These are phyloP conservation scores for Teleogryllus occipitalis DNA, from an alignment of 1,140 invertebrate species.

Conservation along the genomic window DNA sequence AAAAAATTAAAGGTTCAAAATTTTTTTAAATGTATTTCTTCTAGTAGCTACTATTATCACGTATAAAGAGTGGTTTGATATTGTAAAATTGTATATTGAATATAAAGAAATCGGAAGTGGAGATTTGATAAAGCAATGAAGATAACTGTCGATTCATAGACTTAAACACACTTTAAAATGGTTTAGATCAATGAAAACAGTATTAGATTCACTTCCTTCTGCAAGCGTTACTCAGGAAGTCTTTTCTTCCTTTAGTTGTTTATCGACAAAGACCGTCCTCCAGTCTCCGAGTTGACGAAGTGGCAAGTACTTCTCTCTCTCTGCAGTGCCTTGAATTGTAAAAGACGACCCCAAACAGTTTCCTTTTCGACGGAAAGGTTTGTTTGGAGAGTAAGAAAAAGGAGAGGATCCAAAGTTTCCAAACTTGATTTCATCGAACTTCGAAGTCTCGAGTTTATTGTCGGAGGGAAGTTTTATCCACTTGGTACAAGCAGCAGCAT, in stretches of 20 bases:
- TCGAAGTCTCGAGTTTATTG: not conserved
- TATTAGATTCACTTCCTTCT: too few relatives aligned
- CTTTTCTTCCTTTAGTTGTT: not conserved
- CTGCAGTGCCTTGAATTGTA: not conserved
- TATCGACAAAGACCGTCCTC: not conserved
- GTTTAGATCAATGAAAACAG: too few relatives aligned
- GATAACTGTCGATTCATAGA: too few relatives aligned
- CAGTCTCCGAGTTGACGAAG: not conserved
- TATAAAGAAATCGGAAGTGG: too few relatives aligned
- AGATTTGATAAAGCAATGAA: too few relatives aligned
- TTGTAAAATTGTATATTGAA: too few relatives aligned
- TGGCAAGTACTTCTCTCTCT: not conserved
- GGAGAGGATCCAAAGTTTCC: not conserved
- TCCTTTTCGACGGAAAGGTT: not conserved
- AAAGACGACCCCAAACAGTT: not conserved
- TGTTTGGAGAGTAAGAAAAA: not conserved
- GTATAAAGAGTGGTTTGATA: too few relatives aligned
- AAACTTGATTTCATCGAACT: conserved; percentile 1
- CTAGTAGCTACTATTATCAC: too few relatives aligned
- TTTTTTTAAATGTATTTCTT: too few relatives aligned
- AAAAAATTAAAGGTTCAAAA: too few relatives aligned
- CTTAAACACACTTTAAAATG: too few relatives aligned
- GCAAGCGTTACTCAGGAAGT: too few relatives aligned
- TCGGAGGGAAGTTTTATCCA: not conserved
- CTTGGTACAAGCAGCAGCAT: not conserved